Percentiles rank a stretch among this genome's conserved stretches.
These are phyloP conservation scores for Acanthoscelides obtectus DNA, from an alignment of 2,888 invertebrate species.

Conservation along the genomic window DNA sequence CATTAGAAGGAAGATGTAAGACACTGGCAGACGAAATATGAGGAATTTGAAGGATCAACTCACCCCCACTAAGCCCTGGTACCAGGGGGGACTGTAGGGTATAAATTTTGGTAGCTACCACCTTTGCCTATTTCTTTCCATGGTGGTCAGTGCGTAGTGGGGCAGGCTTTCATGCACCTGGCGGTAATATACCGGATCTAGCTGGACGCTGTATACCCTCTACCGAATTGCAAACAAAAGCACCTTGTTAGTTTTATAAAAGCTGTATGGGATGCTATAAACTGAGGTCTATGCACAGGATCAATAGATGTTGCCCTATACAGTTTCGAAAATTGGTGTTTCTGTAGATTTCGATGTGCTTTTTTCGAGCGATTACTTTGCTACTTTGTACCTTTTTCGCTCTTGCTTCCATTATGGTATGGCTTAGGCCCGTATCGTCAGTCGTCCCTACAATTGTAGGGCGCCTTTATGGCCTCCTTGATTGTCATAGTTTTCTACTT, in stretches of 20 bases:
- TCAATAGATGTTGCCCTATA: no score
- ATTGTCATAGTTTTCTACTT: no score
- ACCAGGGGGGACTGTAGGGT: not conserved
- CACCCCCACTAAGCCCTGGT: not conserved
- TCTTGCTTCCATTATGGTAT: no score
- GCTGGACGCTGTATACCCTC: conserved; percentile 46
- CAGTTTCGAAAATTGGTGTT: no score
- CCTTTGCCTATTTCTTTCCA: conserved; percentile 33
- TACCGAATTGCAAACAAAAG: conserved; percentile 28
- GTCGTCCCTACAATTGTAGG: no score
- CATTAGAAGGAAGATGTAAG: not conserved
- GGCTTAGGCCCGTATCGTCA: no score
- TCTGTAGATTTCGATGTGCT: no score
- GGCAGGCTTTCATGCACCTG: conserved; percentile 32
- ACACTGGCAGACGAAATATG: not conserved
- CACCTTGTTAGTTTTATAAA: conserved; percentile 13
- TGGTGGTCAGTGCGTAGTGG: conserved; percentile 39
- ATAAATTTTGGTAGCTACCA: not conserved
- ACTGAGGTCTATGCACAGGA: not conserved
- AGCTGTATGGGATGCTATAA: not conserved
- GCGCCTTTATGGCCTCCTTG: no score
- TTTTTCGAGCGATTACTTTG: no score
- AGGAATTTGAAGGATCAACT: not conserved
- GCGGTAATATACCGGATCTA: conserved; percentile 41
- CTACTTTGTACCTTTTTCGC: no score